Conservation (phyloP, 1,140 invertebrate species). For the Euborellia annulipes region DNA sequence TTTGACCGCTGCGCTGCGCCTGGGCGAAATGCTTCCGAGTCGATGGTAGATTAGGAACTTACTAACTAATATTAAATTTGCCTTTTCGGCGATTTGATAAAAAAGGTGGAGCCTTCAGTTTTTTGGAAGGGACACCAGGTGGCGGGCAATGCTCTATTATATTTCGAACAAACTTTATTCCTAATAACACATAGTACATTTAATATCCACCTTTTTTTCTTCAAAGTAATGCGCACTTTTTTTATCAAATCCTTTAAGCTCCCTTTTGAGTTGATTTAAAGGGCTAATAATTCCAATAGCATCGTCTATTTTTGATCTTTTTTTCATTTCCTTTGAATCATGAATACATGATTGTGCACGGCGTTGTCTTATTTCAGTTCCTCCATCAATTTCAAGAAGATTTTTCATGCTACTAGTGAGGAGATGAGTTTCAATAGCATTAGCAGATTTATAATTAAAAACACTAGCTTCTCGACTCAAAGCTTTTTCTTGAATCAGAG, state of each 20-base stretch:
- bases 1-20: too few relatives aligned
- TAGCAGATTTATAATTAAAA: too few relatives aligned
- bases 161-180: too few relatives aligned
- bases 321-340: slow-evolving; percentile 29
- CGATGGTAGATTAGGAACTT: too few relatives aligned
- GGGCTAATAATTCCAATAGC: slow-evolving; percentile 32
- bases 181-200: too few relatives aligned
- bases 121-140: too few relatives aligned
- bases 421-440: slow-evolving; percentile 49
- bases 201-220: slow-evolving; percentile 52
- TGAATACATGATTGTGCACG: slow-evolving; percentile 22
- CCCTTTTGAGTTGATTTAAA: slow-evolving; percentile 36
- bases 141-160: too few relatives aligned
- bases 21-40: too few relatives aligned
- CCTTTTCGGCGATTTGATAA: too few relatives aligned
- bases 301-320: slow-evolving; percentile 29
- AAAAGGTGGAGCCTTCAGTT: too few relatives aligned
- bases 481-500: slow-evolving; percentile 38
- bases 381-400: slow-evolving; percentile 19
- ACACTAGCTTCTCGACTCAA: too few relatives aligned
- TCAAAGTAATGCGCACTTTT: slow-evolving; percentile 38
- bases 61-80: too few relatives aligned
- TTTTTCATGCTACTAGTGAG: slow-evolving; percentile 39
- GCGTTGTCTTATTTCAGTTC: slow-evolving; percentile 8
- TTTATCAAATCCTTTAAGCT: slow-evolving; percentile 42